Conservation (phyloP, 1,140 invertebrate genomes). For the Drosophila suzukii region DNA sequence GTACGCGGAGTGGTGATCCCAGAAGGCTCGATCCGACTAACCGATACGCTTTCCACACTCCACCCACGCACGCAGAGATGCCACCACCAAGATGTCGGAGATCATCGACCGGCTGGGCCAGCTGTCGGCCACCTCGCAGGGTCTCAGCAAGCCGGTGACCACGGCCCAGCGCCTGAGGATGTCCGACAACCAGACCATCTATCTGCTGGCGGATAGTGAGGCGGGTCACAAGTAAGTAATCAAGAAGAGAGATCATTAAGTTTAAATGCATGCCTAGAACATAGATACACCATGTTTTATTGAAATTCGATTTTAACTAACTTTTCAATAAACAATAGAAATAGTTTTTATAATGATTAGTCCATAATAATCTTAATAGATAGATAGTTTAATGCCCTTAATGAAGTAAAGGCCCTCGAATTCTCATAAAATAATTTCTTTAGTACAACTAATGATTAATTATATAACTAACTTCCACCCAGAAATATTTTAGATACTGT, state of each 20-base stretch:
- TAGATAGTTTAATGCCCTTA: no score
- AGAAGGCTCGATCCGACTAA: slow-evolving; percentile 32
- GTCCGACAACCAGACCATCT: slow-evolving; percentile 88
- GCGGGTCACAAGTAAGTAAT: slow-evolving; percentile 86
- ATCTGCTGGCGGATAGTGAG: slow-evolving; percentile 87
- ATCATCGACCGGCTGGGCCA: slow-evolving; percentile 89
- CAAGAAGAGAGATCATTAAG: not conserved
- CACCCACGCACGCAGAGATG: slow-evolving; percentile 85
- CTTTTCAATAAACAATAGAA: no score
- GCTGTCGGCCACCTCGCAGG: slow-evolving; percentile 90
- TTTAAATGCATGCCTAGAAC: no score
- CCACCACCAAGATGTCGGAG: slow-evolving; percentile 87
- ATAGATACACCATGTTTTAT: no score
- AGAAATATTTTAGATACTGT: no score
- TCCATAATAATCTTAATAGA: no score
- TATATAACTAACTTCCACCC: no score
- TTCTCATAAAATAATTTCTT: no score
- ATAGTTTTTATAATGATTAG: no score
- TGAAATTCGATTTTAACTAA: no score
- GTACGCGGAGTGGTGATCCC: slow-evolving; percentile 50
- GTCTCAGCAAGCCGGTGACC: slow-evolving; percentile 89
- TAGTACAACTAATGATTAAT: no score
- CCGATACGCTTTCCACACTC: slow-evolving; percentile 71
- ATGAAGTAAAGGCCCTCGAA: no score
- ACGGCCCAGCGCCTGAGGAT: slow-evolving; percentile 88